A percentile compares a stretch with the other conserved stretches of the same genome.
Evolutionary conservation across 2,888 invertebrate species (phyloP).

Genomic region (Eristalis arbustorum): DNA sequence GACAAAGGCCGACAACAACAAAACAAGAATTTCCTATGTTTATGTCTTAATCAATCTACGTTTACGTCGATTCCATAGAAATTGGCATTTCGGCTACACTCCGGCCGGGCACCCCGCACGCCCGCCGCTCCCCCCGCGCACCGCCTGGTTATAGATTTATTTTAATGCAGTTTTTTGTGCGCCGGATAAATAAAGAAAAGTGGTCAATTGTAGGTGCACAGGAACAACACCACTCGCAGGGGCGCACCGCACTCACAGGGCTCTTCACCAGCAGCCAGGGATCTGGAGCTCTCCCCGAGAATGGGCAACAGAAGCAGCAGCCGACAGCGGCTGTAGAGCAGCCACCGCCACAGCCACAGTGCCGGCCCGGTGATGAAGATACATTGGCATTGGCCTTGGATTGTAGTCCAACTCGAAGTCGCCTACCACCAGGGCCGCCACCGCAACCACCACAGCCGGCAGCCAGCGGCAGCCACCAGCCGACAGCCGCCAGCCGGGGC

Average conservation of each 20-base stretch:
- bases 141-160: conserved; percentile 62
- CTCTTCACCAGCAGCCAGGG: neutral
- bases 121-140: conserved; percentile 21
- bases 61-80: conserved; percentile 72
- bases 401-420: conserved; percentile 30
- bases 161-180: conserved; percentile 64
- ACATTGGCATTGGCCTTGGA: conserved; percentile 68
- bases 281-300: conserved; percentile 33
- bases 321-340: neutral
- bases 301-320: conserved; percentile 20
- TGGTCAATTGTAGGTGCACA: conserved; percentile 64
- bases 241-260: neutral
- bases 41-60: conserved; percentile 72
- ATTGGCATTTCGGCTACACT: conserved; percentile 67
- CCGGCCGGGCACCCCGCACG: conserved; percentile 12
- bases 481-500: neutral
- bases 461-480: neutral
- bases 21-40: conserved; percentile 72
- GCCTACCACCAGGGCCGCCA: neutral
- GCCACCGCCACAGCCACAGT: neutral
- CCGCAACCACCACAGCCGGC: neutral
- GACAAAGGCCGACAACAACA: conserved; percentile 70
- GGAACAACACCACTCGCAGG: conserved; percentile 15
- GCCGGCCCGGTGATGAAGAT: conserved; percentile 54
- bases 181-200: conserved; percentile 70